Conservation (phyloP, 1,140 invertebrate species). For the Mylabris phalerata region DNA sequence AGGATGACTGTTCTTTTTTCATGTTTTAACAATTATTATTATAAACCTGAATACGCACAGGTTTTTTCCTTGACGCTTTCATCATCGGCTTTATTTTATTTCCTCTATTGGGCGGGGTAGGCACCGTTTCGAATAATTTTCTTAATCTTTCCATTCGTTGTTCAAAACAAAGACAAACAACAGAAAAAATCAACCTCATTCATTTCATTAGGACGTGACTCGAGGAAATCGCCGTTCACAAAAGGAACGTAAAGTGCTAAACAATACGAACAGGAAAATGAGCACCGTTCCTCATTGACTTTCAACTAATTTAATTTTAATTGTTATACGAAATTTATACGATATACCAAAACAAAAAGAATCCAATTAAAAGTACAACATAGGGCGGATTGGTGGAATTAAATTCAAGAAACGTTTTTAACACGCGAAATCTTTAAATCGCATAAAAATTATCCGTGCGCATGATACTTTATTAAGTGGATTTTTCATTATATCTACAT, state of each 20-base stretch:
- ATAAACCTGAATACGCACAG: too few species aligned
- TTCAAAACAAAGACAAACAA: too few species aligned
- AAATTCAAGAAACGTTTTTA: constrained; percentile 36
- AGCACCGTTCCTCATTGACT: constrained; percentile 11
- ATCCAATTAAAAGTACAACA: constrained; percentile 32
- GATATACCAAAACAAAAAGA: constrained; percentile 27
- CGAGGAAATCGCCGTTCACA: constrained; percentile 3
- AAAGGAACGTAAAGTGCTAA: neutral
- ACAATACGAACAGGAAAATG: neutral
- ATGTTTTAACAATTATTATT: too few species aligned
- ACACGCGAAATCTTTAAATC: constrained; percentile 37
- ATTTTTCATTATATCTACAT: neutral
- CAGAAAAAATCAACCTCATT: neutral
- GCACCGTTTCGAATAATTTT: too few species aligned
- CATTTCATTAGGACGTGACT: constrained; percentile 13
- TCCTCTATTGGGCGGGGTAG: too few species aligned
- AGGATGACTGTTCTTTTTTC: neutral
- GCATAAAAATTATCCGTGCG: constrained; percentile 40
- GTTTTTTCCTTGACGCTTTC: too few species aligned
- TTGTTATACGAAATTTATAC: constrained; percentile 28
- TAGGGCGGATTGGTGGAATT: constrained; percentile 20
- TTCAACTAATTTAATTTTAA: constrained; percentile 28
- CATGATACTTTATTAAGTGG: constrained; percentile 35
- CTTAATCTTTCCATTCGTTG: too few species aligned
- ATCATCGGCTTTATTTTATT: too few species aligned